phyloP scores from a whole-genome alignment of 37 sponge, comb jelly and placozoan genomes.

The Amphimedon queenslandica region DNA sequence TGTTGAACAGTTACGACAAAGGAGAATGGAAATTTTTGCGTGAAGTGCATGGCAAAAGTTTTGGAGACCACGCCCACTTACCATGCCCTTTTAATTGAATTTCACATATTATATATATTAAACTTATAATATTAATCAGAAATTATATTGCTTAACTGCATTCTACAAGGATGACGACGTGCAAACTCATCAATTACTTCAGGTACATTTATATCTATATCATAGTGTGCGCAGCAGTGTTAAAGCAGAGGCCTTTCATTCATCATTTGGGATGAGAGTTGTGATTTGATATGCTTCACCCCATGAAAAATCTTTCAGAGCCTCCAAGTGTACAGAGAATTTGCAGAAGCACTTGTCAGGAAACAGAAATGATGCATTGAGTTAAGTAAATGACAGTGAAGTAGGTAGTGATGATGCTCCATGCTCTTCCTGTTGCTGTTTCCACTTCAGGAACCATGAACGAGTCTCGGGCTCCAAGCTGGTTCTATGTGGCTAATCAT shows the following conservation, averaged over 20 bases:
- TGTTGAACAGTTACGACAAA: too few species aligned
- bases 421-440: constrained; percentile 12
- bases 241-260: constrained; percentile 10
- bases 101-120: too few species aligned
- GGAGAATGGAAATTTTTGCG: too few species aligned
- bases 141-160: too few species aligned
- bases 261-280: constrained; percentile 13
- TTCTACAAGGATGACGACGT: too few species aligned
- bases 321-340: constrained; percentile 25
- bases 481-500: neutral
- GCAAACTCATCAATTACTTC: too few species aligned
- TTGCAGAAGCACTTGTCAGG: constrained; percentile 6
- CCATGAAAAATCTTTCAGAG: constrained; percentile 29
- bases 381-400: constrained; percentile 4
- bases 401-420: constrained; percentile 7
- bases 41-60: too few species aligned
- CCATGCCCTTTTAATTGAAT: too few species aligned
- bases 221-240: constrained; percentile 20
- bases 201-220: too few species aligned
- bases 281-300: constrained; percentile 33
- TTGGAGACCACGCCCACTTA: too few species aligned
- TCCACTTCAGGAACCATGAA: constrained; percentile 21
- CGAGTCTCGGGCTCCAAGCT: constrained; percentile 9
- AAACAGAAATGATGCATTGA: neutral
- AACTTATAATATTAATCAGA: too few species aligned